phyloP scores from a whole-genome alignment of 2,113 vertebrate species.

The Trichechus manatus region DNA sequence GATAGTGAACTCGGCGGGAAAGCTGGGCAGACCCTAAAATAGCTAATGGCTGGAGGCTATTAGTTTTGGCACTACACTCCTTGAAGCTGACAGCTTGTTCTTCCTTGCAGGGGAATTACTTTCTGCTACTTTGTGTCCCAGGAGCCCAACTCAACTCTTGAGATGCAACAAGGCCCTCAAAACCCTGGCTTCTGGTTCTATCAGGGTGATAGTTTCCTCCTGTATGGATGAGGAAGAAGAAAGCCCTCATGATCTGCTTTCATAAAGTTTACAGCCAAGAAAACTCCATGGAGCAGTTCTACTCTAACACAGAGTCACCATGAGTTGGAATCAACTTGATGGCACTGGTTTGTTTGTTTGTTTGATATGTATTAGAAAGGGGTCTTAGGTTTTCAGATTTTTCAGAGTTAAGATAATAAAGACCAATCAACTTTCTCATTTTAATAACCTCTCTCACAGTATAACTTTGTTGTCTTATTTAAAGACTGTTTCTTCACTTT shows the following conservation, averaged over 20 bases:
- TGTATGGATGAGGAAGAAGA: background rate
- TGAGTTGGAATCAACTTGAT: too few relatives aligned
- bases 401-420: background rate
- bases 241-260: background rate
- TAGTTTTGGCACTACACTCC: accelerated
- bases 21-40: background rate
- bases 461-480: background rate
- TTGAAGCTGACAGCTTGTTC: background rate
- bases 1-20: background rate
- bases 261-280: too few relatives aligned
- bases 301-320: too few relatives aligned
- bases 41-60: background rate
- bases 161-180: background rate
- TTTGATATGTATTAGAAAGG: background rate
- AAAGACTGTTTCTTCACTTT: background rate
- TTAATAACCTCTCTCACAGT: background rate
- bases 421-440: background rate
- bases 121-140: background rate
- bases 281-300: too few relatives aligned
- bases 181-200: background rate
- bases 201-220: background rate
- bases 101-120: background rate
- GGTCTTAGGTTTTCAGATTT: too few relatives aligned
- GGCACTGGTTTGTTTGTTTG: too few relatives aligned
- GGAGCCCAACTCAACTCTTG: background rate